Base-by-base conservation (phyloP, 1,140 invertebrate species). In the Wasmannia auropunctata region DNA sequence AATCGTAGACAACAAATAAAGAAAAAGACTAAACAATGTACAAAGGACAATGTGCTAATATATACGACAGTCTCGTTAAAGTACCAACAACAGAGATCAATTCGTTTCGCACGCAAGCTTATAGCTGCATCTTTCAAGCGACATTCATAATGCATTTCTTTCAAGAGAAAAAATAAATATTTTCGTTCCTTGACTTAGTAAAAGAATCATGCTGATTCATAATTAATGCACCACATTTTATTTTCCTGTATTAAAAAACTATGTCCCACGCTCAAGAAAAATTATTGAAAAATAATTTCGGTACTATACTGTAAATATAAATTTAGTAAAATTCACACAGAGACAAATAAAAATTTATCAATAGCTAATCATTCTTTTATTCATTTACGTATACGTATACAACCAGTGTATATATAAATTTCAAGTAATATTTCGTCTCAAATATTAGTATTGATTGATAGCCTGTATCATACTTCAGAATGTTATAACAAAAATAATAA, bases 41-140 rank as follows among this genome's bases (percentile, higher is more conserved):
- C 58, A 81, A 72, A 72, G 40, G 77, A 89, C 40, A 79, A 83
- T 72, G 25, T 51, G 84, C 62, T 70, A 76, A 51, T 56, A 81
- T 81, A 63, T 83, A 83, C 25, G 84, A 89, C 87, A 88, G 85
- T 89, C 87, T 89, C 85, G 34, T 86, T 86, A 77, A 83, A 89
- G 43, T 89, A 89, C 76, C 77, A 86, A 89, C 87, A 76, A 86
- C 77, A 77, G 76, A 89, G 58, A 83, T 89, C 87, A 89, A 85
- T 89, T 88, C 56, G 43, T 67, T 81, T 25, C 49, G 58, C 60
- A 72, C 40, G 34, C 31, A 58, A 88, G 83, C 31, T 63, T 86
- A 62, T 49, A 86, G 54, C 67, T 89, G 70, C 84, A 37, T 70
- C 62, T 80, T 86, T 86, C 19, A 34, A 86, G 19, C 65, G 14